Percentiles rank a stretch among this genome's conserved stretches.
Evolutionary conservation across 2,797 vertebrate species (phyloP).

Genomic region (Poecilia velifera): DNA sequence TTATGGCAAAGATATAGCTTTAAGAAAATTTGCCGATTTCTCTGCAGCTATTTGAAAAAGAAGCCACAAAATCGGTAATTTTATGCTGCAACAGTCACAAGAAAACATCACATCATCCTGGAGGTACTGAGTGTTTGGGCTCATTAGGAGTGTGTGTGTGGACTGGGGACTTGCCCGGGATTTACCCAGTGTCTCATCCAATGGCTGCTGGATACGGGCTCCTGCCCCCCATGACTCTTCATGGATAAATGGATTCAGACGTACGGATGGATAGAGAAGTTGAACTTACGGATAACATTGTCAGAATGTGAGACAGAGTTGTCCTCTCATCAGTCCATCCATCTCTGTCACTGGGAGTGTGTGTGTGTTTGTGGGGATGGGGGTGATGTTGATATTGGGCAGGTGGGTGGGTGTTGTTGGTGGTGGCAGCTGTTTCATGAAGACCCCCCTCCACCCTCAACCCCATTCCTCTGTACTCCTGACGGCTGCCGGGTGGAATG

Average conservation of each 20-base stretch:
- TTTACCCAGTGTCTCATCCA: background rate
- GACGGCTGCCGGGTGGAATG: constrained; percentile 80
- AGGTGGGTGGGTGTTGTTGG: constrained; percentile 14
- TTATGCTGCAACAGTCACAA: background rate
- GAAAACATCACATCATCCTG: background rate
- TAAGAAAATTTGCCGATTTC: too few relatives aligned
- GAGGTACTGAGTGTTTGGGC: background rate
- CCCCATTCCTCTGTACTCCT: constrained; percentile 68
- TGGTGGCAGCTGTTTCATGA: constrained; percentile 24
- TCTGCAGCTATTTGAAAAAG: background rate
- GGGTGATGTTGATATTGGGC: constrained; percentile 3
- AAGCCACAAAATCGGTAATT: too few relatives aligned
- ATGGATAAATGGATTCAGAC: background rate
- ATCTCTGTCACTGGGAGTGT: constrained; percentile 19
- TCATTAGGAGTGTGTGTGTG: background rate
- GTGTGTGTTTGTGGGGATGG: constrained; percentile 6
- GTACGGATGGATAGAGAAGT: background rate
- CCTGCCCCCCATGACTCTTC: background rate
- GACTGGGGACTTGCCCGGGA: background rate
- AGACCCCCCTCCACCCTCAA: background rate
- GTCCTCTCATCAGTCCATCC: background rate
- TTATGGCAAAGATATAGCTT: background rate
- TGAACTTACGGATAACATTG: background rate
- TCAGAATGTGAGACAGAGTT: constrained; percentile 10
- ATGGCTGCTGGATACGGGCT: background rate